Evolutionary conservation across 2,888 invertebrate species (phyloP).

Genomic region (Tiphia femorata): DNA sequence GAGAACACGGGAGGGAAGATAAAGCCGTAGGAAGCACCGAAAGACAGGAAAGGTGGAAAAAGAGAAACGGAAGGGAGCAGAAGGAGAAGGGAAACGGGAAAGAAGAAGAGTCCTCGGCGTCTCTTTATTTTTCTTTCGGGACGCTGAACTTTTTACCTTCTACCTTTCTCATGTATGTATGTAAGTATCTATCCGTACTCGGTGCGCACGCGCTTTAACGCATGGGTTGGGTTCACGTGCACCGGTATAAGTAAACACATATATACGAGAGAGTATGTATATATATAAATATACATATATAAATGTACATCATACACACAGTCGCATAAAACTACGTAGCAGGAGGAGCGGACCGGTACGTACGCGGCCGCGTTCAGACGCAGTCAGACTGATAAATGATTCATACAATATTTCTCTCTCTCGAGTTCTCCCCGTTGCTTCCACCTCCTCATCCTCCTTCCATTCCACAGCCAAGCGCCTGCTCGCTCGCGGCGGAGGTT

Average conservation of each 20-base stretch:
- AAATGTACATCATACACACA: background rate
- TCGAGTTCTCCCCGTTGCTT: constrained; percentile 29
- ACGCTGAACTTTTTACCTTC: constrained; percentile 39
- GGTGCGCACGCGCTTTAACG: background rate
- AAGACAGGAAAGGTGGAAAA: background rate
- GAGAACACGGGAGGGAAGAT: constrained; percentile 11
- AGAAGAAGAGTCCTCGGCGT: constrained; percentile 12
- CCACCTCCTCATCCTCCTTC: constrained; percentile 23
- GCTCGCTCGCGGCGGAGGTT: constrained; percentile 46
- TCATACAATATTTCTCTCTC: constrained; percentile 57
- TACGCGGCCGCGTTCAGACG: constrained; percentile 38
- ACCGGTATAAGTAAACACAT: background rate
- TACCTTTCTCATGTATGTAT: constrained; percentile 11
- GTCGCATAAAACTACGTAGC: constrained; percentile 24
- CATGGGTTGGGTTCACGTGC: constrained; percentile 8
- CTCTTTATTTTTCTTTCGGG: constrained; percentile 41
- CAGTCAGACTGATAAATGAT: constrained; percentile 65
- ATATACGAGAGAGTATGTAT: background rate
- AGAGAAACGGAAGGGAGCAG: background rate
- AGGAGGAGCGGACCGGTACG: constrained; percentile 7
- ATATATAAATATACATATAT: constrained; percentile 9
- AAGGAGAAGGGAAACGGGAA: constrained; percentile 2
- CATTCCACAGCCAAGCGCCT: too few species aligned
- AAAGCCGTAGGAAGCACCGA: constrained; percentile 29
- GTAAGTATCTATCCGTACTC: constrained; percentile 19